phyloP scores from a whole-genome alignment of 2,888 invertebrate genomes.

The Eugnorisma glareosa region DNA sequence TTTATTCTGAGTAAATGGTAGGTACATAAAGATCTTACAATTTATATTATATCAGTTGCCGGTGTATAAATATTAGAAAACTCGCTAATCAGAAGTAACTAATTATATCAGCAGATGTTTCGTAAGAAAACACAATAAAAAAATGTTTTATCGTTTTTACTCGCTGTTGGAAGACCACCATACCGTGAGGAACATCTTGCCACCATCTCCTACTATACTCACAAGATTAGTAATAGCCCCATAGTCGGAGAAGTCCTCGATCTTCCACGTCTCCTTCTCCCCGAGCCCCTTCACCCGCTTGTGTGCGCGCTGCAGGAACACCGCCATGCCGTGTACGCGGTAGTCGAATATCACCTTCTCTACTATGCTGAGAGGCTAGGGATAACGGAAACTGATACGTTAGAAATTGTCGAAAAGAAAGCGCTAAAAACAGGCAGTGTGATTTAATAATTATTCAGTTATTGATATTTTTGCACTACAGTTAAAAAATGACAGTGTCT shows the following conservation, averaged over 20 bases:
- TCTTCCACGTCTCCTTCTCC: conserved; percentile 95
- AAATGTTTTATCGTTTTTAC: neutral
- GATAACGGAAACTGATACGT: conserved; percentile 42
- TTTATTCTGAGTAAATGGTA: too few species aligned
- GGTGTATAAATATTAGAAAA: too few species aligned
- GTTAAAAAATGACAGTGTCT: neutral
- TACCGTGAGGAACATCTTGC: neutral
- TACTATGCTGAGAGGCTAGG: conserved; percentile 94
- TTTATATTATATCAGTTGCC: too few species aligned
- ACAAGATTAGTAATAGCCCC: conserved; percentile 96
- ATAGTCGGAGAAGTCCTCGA: conserved; percentile 95
- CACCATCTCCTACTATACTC: conserved; percentile 69
- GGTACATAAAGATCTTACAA: too few species aligned
- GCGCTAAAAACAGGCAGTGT: too few species aligned
- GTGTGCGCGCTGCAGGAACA: conserved; percentile 95
- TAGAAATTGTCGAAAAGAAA: neutral
- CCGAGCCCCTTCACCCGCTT: conserved; percentile 93
- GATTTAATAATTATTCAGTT: too few species aligned
- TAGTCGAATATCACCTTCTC: conserved; percentile 96
- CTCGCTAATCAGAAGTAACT: too few species aligned
- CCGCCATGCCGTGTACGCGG: conserved; percentile 95
- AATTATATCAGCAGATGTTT: neutral
- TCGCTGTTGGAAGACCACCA: neutral
- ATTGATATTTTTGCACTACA: too few species aligned
- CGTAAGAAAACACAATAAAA: neutral